Base-by-base conservation (phyloP, 1,140 invertebrate genomes). In the Cyclina sinensis region DNA sequence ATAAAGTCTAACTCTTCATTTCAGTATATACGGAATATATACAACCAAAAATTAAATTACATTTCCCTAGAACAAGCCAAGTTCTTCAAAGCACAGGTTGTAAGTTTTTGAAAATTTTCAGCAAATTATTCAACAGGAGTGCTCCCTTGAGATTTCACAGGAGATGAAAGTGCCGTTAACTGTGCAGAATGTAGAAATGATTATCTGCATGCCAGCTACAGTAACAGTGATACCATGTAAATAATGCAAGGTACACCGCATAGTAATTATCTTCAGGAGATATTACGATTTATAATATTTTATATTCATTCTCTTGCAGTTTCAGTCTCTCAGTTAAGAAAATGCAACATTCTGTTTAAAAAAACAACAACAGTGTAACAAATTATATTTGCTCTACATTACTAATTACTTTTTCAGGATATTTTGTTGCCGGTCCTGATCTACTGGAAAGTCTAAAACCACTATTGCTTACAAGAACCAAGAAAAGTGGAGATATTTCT, bases 161-260 rank as follows among this genome's bases (percentile, higher is more conserved):
- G 65, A 70, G 37, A 70, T 70, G 65, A 70, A 70, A 70, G 35
- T 70, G 35, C 21, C 35, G 65, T 70, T 37, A 51, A 48, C 9
- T 78, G 18, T 48, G 73, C 48, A 46, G n/a, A 43, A 78, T 78
- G 73, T 30, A 78, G 48, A 78, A 78, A 30, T 43, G 48, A 54
- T 48, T 48, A 78, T 32, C 73, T 54, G 32, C 73, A 78, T 16
- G 39, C 39, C 43, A 48, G 73, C 65, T 37, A 27, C 24, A 9
- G 7, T 37, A 14, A 4, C 30, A 70, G 65, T 11, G 2, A 37
- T 70, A n/a, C n/a, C n/a, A 37, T 70, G 65, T 70, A 70, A 70
- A 70, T 70, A 37, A 70, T 70, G 65, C 35, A 70, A 37, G 37
- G 43, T 43, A 62, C 21, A 62, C 24, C 14, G n/a, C 32, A 70